A percentile compares a stretch with the other conserved stretches of the same genome.
Conservation (phyloP, 2,797 vertebrate species). For the Tolypeutes matacus region DNA sequence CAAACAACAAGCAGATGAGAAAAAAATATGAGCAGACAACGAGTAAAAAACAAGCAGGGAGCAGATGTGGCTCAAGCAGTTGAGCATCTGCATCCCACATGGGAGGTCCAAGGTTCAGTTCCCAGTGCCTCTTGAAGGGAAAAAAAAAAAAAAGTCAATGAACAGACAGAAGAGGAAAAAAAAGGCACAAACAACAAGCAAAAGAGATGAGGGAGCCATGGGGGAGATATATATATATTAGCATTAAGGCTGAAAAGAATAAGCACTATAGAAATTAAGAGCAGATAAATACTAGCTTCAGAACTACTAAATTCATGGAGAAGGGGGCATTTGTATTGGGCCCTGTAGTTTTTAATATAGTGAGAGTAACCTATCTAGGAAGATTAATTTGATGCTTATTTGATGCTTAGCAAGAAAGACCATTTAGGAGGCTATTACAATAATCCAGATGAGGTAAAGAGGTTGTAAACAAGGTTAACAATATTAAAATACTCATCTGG, state of each 20-base stretch:
- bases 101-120: too few species aligned
- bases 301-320: slow-evolving; percentile 12
- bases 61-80: too few species aligned
- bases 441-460: background rate
- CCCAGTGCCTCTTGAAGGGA: too few species aligned
- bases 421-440: slow-evolving; percentile 1
- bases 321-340: slow-evolving; percentile 3
- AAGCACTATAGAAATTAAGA: background rate
- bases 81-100: too few species aligned
- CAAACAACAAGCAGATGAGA: too few species aligned
- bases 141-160: too few species aligned
- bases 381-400: background rate
- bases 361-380: background rate
- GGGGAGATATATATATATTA: background rate
- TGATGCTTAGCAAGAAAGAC: background rate
- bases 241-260: slow-evolving; percentile 17
- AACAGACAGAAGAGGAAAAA: too few species aligned
- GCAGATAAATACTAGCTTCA: background rate
- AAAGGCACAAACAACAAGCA: too few species aligned
- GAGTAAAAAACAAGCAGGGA: too few species aligned
- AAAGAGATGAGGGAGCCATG: too few species aligned
- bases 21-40: too few species aligned
- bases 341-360: background rate
- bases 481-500: slow-evolving; percentile 16
- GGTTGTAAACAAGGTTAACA: background rate